Percentiles rank a stretch among this genome's conserved stretches.
phyloP scores from a whole-genome alignment of 2,888 invertebrate genomes.

The Drosophila pseudotakahashii region DNA sequence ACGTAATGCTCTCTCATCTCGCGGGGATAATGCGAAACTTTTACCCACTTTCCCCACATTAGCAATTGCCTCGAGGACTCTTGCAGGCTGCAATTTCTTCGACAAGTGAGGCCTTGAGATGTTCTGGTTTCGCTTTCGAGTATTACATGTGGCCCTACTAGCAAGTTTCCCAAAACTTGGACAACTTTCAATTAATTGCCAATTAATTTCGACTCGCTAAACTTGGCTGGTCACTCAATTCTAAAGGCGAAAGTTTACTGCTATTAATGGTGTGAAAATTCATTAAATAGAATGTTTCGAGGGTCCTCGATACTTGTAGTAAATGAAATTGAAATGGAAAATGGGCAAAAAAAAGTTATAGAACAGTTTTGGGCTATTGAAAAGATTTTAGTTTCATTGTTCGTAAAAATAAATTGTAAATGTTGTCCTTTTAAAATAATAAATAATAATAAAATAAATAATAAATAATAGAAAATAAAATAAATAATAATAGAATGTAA shows the following conservation, averaged over 20 bases:
- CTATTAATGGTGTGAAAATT: conserved; percentile 32
- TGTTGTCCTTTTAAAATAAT: too few relatives aligned
- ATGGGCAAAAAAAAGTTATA: neutral
- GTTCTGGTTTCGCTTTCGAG: conserved; percentile 12
- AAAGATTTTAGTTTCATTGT: too few relatives aligned
- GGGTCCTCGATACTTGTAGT: conserved; percentile 16
- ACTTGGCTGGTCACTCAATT: conserved; percentile 31
- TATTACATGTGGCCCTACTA: conserved; percentile 38
- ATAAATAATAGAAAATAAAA: too few relatives aligned
- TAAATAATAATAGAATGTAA: too few relatives aligned
- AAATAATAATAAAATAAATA: too few relatives aligned
- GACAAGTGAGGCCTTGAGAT: conserved; percentile 15
- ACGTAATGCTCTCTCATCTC: conserved; percentile 2
- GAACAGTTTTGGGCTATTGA: neutral
- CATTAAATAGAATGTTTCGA: conserved; percentile 10
- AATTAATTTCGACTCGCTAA: conserved; percentile 60
- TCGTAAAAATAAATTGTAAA: too few relatives aligned
- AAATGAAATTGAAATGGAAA: conserved; percentile 1
- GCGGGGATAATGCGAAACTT: conserved; percentile 41
- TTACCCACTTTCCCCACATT: conserved; percentile 44
- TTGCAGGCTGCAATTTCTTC: conserved; percentile 51
- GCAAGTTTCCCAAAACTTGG: conserved; percentile 51
- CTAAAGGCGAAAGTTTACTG: neutral
- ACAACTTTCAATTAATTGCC: conserved; percentile 76
- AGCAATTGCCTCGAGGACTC: conserved; percentile 60